Percentiles rank a stretch among this genome's conserved stretches.
phyloP scores from a whole-genome alignment of 2,888 invertebrate genomes.

The Sepiola atlantica region DNA sequence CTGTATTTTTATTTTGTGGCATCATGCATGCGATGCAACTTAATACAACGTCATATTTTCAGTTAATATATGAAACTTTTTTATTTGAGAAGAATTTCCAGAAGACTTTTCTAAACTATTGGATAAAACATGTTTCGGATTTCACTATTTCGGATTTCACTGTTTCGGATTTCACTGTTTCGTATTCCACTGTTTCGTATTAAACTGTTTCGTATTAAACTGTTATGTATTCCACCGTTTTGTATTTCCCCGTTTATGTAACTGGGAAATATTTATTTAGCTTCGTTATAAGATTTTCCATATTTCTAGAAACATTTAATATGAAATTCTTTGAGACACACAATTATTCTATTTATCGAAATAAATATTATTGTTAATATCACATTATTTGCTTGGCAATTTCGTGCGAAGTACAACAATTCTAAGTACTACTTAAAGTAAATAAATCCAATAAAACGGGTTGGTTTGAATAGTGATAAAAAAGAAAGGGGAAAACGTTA shows the following conservation, averaged over 20 bases:
- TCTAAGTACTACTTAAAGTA: neutral
- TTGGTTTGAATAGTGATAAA: neutral
- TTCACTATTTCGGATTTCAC: no score
- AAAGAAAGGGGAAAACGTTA: neutral
- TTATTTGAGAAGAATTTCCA: no score
- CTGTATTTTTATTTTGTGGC: no score
- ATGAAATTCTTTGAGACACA: neutral
- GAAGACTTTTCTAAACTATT: no score
- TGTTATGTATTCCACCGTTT: no score
- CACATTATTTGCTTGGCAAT: conserved; percentile 20
- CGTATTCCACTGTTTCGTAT: no score
- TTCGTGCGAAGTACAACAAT: neutral
- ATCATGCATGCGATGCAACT: no score
- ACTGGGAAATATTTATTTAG: neutral
- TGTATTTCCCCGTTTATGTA: neutral
- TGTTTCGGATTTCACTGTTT: no score
- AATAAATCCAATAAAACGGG: neutral
- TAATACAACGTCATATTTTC: no score
- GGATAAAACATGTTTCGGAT: no score
- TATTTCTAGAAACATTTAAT: neutral
- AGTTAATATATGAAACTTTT: no score
- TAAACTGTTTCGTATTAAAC: neutral
- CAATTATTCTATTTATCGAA: neutral
- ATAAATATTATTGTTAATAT: neutral
- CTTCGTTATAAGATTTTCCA: neutral